phyloP scores from a whole-genome alignment of 2,113 vertebrate species.

The Rana temporaria region DNA sequence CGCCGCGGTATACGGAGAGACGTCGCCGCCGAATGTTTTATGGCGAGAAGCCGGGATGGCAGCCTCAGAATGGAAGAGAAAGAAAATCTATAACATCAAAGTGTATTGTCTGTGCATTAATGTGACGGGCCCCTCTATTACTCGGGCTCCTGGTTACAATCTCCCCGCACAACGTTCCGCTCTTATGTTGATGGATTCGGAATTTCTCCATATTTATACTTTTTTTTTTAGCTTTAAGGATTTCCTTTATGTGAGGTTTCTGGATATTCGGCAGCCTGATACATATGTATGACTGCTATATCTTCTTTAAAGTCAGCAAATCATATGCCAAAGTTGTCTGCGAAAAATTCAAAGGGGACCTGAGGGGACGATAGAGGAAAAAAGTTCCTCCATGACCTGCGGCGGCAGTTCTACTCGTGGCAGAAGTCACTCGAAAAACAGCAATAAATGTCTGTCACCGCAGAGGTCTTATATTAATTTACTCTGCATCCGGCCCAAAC shows the following conservation, averaged over 20 bases:
- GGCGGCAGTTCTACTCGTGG: too few relatives aligned
- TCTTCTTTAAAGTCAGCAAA: background rate
- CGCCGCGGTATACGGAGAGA: background rate
- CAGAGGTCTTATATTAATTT: too few relatives aligned
- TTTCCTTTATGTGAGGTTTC: constrained; percentile 10
- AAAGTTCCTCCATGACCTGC: too few relatives aligned
- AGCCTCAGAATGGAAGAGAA: constrained; percentile 6
- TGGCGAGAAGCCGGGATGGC: background rate
- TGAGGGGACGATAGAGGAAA: background rate
- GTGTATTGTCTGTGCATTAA: constrained; percentile 44
- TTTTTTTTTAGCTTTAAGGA: constrained; percentile 18
- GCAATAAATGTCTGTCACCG: too few relatives aligned
- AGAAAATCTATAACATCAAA: constrained; percentile 35
- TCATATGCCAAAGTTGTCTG: background rate
- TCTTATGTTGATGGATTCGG: constrained; percentile 27
- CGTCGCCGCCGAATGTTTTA: background rate
- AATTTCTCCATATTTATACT: constrained; percentile 24
- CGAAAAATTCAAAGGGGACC: too few relatives aligned
- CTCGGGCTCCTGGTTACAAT: background rate
- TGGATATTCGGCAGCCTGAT: background rate
- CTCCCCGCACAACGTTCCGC: background rate
- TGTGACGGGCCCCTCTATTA: constrained; percentile 18
- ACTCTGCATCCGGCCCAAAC: too few relatives aligned
- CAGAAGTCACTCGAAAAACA: too few relatives aligned
- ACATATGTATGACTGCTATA: constrained; percentile 34